Base-by-base conservation (phyloP, 2,797 vertebrate species). In the Gadopsis bispinosus region DNA sequence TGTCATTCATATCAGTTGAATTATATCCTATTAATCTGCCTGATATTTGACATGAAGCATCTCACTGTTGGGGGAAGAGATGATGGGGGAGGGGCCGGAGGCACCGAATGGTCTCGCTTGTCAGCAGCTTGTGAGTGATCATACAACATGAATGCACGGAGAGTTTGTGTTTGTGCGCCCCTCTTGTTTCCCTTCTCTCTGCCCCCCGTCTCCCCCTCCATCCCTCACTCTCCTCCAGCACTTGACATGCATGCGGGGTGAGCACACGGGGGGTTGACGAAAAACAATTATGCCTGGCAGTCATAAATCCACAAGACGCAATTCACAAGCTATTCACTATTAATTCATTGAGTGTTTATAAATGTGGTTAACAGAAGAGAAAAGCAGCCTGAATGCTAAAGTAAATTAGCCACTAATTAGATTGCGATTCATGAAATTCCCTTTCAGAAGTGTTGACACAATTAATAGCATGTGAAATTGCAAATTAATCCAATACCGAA, bases 391-490 rank as follows among this genome's bases (percentile, higher is more conserved):
- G 6, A 77, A 80, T 81, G 86, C 60, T 80, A 79, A 92, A 90
- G 91, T 83, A 91, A 94, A 95, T 95, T 94, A 95, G 89, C 80
- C 71, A 66, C 88, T 94, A 95, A 95, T 95, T 95, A 94, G 88
- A 91, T 92, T 85, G 89, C 73, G 62, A 92, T 93, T 93, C 92
- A 91, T 90, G 90, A 90, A 94, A 93, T 90, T 91, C 84, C 55
- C 81, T 90, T 91, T 93, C 84, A 83, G 88, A 90, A 91, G 88
- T 92, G 92, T 93, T 91, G 92, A 94, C 66, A 79, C 91, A 93
- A 94, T 94, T 92, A 95, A 95, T 93, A 93, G 89, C 87, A 94
- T 93, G 92, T 91, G 90, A 95, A 94, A 95, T 94, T 91, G 88
- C 85, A 84, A 94, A 95, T 92, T 86, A 94, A 95, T 92, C 89